A percentile compares a stretch with the other conserved stretches of the same genome.
These are phyloP conservation scores for Oscheius myriophilus DNA, from an alignment of 2,888 invertebrate species.

Conservation along the genomic window DNA sequence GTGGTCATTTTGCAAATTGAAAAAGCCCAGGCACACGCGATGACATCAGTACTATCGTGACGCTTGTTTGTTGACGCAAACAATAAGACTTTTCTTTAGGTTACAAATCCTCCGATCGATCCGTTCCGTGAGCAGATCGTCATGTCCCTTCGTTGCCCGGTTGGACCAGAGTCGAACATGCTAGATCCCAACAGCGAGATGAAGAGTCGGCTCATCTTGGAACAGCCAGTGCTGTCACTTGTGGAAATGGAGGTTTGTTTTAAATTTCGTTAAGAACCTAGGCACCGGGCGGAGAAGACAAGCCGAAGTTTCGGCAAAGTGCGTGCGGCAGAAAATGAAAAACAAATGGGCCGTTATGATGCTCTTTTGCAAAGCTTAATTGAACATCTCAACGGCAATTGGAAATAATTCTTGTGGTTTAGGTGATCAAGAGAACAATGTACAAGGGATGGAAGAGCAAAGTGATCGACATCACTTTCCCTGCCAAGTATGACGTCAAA, in stretches of 20 bases:
- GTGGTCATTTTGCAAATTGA: too few species aligned
- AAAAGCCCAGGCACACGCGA: neutral
- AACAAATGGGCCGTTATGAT: conserved; percentile 2
- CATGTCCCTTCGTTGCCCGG: conserved; percentile 95
- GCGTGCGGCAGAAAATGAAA: conserved; percentile 2
- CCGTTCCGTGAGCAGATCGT: conserved; percentile 98
- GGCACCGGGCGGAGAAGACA: neutral
- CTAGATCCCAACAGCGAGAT: conserved; percentile 85
- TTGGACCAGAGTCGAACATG: conserved; percentile 89
- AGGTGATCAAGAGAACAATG: conserved; percentile 80
- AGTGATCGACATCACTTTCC: conserved; percentile 89
- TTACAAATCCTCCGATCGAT: conserved; percentile 98
- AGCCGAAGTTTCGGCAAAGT: neutral
- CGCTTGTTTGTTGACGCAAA: neutral
- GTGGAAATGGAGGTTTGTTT: conserved; percentile 84
- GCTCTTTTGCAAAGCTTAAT: conserved; percentile 1
- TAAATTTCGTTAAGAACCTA: neutral
- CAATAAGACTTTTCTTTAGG: conserved; percentile 60
- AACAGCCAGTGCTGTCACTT: conserved; percentile 92
- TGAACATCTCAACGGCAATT: conserved; percentile 3
- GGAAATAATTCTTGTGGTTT: conserved; percentile 22
- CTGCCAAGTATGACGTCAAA: conserved; percentile 78
- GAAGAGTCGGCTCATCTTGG: conserved; percentile 88
- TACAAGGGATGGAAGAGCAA: conserved; percentile 87
- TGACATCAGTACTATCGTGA: neutral